Conservation (phyloP, 2,888 invertebrate species). For the Alitta virens region DNA sequence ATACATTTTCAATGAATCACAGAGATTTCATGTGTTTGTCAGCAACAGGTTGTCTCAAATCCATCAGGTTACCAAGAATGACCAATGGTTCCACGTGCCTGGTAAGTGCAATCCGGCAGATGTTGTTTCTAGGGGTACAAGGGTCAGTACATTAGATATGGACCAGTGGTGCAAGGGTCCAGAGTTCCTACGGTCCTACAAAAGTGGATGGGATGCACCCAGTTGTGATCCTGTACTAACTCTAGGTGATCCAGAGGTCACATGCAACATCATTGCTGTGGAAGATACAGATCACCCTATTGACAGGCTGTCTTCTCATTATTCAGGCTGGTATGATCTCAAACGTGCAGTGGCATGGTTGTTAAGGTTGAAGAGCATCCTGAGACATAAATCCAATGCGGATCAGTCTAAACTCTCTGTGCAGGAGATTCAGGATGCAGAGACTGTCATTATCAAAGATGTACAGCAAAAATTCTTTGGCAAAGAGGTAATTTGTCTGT, state of each 20-base stretch:
- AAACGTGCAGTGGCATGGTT: background rate
- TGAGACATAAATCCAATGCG: background rate
- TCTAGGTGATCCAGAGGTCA: slow-evolving; percentile 11
- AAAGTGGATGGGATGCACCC: background rate
- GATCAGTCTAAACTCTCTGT: background rate
- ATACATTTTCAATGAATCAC: slow-evolving; percentile 24
- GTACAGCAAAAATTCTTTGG: slow-evolving; percentile 6
- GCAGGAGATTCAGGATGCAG: slow-evolving; percentile 7
- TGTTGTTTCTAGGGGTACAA: slow-evolving; percentile 31
- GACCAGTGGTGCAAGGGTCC: slow-evolving; percentile 20
- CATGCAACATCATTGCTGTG: background rate
- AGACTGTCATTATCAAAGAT: background rate
- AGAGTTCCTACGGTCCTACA: slow-evolving; percentile 16
- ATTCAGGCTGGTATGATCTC: slow-evolving; percentile 12
- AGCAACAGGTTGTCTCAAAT: slow-evolving; percentile 34
- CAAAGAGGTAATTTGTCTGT: background rate
- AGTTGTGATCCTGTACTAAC: background rate
- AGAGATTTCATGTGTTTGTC: slow-evolving; percentile 36
- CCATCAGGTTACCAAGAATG: slow-evolving; percentile 18
- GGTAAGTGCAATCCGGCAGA: slow-evolving; percentile 44
- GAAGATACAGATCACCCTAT: background rate
- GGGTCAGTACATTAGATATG: slow-evolving; percentile 14
- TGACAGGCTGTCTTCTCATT: background rate
- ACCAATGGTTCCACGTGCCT: slow-evolving; percentile 34
- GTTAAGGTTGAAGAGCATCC: background rate